Percentiles rank a stretch among this genome's conserved stretches.
These are phyloP conservation scores for Xerus rutilus DNA, from an alignment of 2,797 vertebrate species.

Conservation along the genomic window DNA sequence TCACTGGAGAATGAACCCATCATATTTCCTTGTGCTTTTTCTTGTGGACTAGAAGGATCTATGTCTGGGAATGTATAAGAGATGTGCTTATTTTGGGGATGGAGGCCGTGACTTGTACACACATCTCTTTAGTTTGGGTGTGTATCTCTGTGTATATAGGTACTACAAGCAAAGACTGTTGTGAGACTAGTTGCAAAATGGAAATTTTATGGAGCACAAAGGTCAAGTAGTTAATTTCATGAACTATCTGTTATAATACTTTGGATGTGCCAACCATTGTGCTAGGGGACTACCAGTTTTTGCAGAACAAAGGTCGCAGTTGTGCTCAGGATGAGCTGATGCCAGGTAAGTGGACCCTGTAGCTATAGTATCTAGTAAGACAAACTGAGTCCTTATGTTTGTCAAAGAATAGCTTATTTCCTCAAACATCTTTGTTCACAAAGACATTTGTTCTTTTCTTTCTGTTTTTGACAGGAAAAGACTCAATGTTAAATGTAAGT, in stretches of 20 bases:
- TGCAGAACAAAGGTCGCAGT: neutral
- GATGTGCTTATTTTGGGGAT: neutral
- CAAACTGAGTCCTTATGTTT: neutral
- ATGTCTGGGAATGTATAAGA: neutral
- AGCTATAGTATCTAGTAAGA: neutral
- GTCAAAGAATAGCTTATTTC: neutral
- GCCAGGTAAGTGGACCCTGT: neutral
- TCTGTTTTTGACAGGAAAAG: neutral
- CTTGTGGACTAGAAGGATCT: neutral
- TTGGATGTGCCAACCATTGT: neutral
- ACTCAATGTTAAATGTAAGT: neutral
- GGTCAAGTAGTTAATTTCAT: neutral
- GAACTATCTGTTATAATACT: neutral
- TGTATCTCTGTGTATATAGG: neutral
- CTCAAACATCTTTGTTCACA: neutral
- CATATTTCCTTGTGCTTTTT: neutral
- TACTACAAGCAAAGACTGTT: neutral
- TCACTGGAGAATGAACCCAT: neutral
- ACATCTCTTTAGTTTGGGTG: neutral
- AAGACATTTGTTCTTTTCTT: neutral
- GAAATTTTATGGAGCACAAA: neutral
- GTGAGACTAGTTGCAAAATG: neutral
- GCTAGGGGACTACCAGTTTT: neutral
- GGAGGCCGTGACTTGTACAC: neutral
- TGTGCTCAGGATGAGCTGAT: neutral